Percentiles rank a stretch among this genome's conserved stretches.
These are phyloP conservation scores for Hypomecis atomaria DNA, from an alignment of 2,888 invertebrate genomes.

Conservation along the genomic window DNA sequence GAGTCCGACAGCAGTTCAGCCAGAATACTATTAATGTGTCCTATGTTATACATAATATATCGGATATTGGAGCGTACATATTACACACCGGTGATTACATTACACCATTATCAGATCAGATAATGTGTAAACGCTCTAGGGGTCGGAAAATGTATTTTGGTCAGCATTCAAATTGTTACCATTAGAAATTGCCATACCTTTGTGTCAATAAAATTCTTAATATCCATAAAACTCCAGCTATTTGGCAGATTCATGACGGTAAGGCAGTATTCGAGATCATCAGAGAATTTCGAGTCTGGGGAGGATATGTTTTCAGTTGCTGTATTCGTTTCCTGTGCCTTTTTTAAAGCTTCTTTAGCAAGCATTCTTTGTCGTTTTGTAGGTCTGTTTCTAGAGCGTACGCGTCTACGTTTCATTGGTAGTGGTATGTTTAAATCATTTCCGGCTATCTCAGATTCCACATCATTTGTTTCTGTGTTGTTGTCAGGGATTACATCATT, in stretches of 20 bases:
- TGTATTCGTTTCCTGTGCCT: neutral
- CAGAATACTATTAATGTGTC: too few species aligned
- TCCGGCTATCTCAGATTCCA: neutral
- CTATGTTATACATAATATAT: too few species aligned
- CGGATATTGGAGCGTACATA: too few species aligned
- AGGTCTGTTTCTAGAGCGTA: neutral
- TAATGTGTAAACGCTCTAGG: too few species aligned
- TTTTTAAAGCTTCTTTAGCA: neutral
- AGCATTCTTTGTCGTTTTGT: neutral
- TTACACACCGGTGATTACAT: too few species aligned
- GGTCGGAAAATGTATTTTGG: too few species aligned
- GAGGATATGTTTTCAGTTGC: constrained; percentile 10
- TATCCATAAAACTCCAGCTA: constrained; percentile 47
- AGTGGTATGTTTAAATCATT: neutral
- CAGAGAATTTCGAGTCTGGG: constrained; percentile 15
- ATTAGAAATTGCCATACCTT: constrained; percentile 39
- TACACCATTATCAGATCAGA: too few species aligned
- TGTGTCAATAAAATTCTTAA: constrained; percentile 51
- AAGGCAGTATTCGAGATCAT: constrained; percentile 41
- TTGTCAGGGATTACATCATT: neutral
- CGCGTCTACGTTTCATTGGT: constrained; percentile 11
- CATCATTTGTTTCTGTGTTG: neutral
- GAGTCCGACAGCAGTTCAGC: too few species aligned
- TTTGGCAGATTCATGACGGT: constrained; percentile 48
- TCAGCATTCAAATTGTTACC: neutral